Conservation (phyloP, 2,113 vertebrate species). For the Condylura cristata region DNA sequence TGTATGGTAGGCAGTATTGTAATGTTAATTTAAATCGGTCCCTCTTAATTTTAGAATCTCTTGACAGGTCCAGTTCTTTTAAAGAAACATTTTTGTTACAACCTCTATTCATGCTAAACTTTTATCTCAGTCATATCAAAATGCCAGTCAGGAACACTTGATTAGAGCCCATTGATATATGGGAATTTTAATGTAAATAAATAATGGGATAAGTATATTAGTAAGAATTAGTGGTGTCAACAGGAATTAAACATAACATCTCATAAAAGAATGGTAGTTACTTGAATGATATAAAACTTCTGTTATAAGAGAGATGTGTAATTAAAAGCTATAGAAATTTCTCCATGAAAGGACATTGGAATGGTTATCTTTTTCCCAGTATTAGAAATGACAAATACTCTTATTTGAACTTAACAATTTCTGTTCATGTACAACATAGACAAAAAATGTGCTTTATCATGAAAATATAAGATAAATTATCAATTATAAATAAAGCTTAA, state of each 20-base stretch:
- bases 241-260: neutral
- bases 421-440: neutral
- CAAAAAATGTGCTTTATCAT: neutral
- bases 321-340: neutral
- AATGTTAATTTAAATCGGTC: constrained; percentile 58
- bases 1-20: constrained; percentile 41
- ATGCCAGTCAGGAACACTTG: constrained; percentile 29
- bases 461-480: constrained; percentile 13
- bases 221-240: neutral
- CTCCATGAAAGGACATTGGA: neutral
- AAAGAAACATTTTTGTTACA: neutral
- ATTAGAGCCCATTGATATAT: neutral
- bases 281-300: neutral
- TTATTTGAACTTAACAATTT: neutral
- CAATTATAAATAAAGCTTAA: neutral
- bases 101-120: neutral
- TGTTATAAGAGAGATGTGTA: constrained; percentile 11
- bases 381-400: neutral
- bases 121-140: constrained; percentile 48
- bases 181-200: constrained; percentile 39
- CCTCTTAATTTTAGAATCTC: constrained; percentile 55
- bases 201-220: neutral
- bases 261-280: neutral
- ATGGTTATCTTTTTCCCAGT: neutral
- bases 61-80: neutral